These are phyloP conservation scores for Heteromormyrus szaboi DNA, from an alignment of 2,797 vertebrate species.

Conservation along the genomic window DNA sequence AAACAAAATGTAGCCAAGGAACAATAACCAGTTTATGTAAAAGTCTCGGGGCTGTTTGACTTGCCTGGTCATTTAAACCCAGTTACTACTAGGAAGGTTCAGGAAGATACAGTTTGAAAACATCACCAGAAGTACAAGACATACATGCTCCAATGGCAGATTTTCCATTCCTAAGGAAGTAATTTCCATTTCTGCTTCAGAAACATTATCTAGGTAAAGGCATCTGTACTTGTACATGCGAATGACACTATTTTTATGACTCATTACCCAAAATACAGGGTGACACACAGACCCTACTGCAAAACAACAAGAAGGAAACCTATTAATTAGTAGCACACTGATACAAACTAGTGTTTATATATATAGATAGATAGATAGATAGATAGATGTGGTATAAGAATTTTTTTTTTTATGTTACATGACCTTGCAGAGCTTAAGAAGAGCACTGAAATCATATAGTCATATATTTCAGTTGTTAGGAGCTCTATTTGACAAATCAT, in stretches of 20 bases:
- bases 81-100: background rate
- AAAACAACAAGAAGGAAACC: background rate
- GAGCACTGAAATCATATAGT: background rate
- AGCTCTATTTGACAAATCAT: background rate
- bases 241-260: conserved; percentile 1
- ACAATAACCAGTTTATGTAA: background rate
- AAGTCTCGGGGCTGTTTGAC: background rate
- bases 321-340: background rate
- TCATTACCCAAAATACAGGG: conserved; percentile 11
- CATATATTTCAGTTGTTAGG: background rate
- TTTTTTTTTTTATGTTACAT: background rate
- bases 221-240: background rate
- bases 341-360: background rate
- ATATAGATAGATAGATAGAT: background rate
- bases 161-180: background rate
- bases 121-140: background rate
- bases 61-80: background rate
- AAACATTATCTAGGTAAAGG: background rate
- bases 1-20: background rate
- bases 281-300: background rate
- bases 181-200: background rate
- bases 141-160: background rate
- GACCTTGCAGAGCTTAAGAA: background rate
- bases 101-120: background rate
- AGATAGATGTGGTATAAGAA: background rate